These are phyloP conservation scores for Nasonia giraulti DNA, from an alignment of 1,140 invertebrate genomes.

Conservation along the genomic window DNA sequence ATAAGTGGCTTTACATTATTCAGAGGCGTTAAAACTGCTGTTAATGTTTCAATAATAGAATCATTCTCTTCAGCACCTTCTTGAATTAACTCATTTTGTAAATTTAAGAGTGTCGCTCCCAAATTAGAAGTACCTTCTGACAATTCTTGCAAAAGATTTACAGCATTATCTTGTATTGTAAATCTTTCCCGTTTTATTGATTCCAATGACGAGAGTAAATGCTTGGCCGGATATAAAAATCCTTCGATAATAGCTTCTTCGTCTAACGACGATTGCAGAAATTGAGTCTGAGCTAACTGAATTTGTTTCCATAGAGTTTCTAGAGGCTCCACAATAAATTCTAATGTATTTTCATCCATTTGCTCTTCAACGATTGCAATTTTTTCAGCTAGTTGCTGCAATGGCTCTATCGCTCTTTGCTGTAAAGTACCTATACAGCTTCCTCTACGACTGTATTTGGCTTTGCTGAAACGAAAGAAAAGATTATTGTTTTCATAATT, in stretches of 20 bases:
- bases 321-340: constrained; percentile 60
- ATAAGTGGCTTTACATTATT: constrained; percentile 59
- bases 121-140: constrained; percentile 58
- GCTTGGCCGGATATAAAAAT: constrained; percentile 67
- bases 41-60: constrained; percentile 65
- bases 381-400: constrained; percentile 57
- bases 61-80: constrained; percentile 58
- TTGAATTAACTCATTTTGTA: constrained; percentile 55
- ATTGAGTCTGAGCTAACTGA: constrained; percentile 59
- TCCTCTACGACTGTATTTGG: constrained; percentile 57
- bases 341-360: constrained; percentile 53
- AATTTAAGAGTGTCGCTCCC: constrained; percentile 51
- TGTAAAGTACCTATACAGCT: constrained; percentile 57
- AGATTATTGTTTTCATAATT: neutral
- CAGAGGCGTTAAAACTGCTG: constrained; percentile 62
- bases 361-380: constrained; percentile 59
- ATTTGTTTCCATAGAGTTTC: constrained; percentile 67
- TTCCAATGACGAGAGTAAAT: constrained; percentile 61
- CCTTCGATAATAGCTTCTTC: constrained; percentile 69
- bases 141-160: constrained; percentile 56
- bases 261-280: constrained; percentile 60
- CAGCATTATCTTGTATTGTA: constrained; percentile 31
- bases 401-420: constrained; percentile 55
- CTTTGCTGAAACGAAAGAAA: constrained; percentile 52
- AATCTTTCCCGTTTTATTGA: constrained; percentile 46